Evolutionary conservation across 2,113 vertebrate species (phyloP).

Genomic region (Paratilapia polleni): DNA sequence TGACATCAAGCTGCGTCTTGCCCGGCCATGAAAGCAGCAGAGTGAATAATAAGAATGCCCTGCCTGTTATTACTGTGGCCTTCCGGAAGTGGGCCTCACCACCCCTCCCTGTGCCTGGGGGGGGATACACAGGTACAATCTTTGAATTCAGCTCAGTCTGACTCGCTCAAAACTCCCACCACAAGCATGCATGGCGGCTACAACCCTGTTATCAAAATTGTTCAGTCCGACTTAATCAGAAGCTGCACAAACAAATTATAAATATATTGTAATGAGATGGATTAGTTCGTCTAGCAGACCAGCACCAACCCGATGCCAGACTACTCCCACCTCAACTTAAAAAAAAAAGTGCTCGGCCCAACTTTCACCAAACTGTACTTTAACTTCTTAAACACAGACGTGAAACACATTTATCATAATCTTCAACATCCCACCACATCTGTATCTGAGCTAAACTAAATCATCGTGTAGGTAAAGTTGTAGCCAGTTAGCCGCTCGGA

Average conservation of each 20-base stretch:
- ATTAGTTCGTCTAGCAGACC: background rate
- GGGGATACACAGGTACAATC: slow-evolving; percentile 66
- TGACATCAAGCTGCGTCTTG: slow-evolving; percentile 74
- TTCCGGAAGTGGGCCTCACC: slow-evolving; percentile 75
- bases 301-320: background rate
- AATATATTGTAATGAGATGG: slow-evolving; percentile 10
- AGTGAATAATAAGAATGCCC: slow-evolving; percentile 69
- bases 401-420: background rate
- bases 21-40: slow-evolving; percentile 50
- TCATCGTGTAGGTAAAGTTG: background rate
- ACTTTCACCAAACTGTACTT: slow-evolving; percentile 8
- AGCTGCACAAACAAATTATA: background rate
- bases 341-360: background rate
- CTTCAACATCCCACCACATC: background rate
- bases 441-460: background rate
- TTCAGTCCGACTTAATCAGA: background rate
- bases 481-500: background rate
- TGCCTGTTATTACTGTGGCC: slow-evolving; percentile 76
- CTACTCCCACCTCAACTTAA: slow-evolving; percentile 8
- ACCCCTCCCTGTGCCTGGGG: slow-evolving; percentile 64
- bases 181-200: background rate
- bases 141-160: slow-evolving; percentile 37
- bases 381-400: background rate
- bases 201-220: background rate
- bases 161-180: background rate